Conservation (phyloP, 35 echinoderm and acorn worm species). For the Anneissia japonica region DNA sequence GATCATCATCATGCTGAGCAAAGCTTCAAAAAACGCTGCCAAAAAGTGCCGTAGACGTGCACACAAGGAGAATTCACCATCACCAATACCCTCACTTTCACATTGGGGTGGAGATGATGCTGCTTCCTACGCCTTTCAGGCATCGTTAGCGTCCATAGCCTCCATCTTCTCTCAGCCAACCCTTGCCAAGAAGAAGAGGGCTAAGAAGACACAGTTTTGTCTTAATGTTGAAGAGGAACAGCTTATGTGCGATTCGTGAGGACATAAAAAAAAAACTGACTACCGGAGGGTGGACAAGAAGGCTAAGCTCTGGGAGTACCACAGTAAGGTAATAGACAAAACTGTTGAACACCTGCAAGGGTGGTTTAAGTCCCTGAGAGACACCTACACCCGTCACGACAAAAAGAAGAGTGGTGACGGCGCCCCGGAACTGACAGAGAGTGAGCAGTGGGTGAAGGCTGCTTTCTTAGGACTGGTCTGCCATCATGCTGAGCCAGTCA, state of each 20-base stretch:
- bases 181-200: not conserved
- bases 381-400: not conserved
- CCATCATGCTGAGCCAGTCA: slow-evolving; percentile 11
- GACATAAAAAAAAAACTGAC: no score
- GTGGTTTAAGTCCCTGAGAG: slow-evolving; percentile 14
- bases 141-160: not conserved
- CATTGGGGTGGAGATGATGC: not conserved
- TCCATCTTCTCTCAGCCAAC: slow-evolving; percentile 1
- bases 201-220: not conserved
- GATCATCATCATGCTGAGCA: no score
- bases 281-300: not conserved
- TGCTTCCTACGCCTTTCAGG: not conserved
- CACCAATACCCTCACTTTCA: slow-evolving; percentile 3
- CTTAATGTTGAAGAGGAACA: not conserved
- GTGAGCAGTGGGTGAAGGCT: not conserved
- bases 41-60: no score
- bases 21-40: no score
- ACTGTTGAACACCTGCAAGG: slow-evolving; percentile 8
- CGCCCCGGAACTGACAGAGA: slow-evolving; percentile 14
- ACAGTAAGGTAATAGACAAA: not conserved
- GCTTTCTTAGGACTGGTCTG: not conserved
- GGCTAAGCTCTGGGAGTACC: slow-evolving; percentile 11
- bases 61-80: no score
- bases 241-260: no score
- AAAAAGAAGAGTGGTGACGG: slow-evolving; percentile 22